Percentiles rank a stretch among this genome's conserved stretches.
phyloP scores from a whole-genome alignment of 1,140 invertebrate species.

The Drosophila ohnishii region DNA sequence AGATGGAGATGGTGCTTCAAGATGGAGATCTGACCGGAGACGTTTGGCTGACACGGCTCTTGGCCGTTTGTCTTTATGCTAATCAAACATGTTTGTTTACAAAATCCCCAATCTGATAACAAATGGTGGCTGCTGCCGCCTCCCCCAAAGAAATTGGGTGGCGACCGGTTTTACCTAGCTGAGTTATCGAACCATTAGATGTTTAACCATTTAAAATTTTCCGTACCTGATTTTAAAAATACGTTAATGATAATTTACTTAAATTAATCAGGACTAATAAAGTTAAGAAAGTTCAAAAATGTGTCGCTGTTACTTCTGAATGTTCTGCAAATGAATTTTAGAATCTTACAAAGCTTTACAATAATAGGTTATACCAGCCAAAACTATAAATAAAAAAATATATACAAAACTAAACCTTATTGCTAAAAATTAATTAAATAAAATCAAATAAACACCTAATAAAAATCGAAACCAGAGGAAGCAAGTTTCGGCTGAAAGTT shows the following conservation, averaged over 20 bases:
- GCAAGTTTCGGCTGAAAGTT: slow-evolving; percentile 2
- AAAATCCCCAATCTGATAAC: slow-evolving; percentile 46
- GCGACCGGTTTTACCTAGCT: slow-evolving; percentile 24
- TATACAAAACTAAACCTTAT: not conserved
- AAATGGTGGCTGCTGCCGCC: slow-evolving; percentile 40
- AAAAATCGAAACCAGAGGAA: slow-evolving; percentile 11
- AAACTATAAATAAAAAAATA: not conserved
- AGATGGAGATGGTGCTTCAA: slow-evolving; percentile 3
- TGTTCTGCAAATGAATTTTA: not conserved
- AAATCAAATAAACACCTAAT: not conserved
- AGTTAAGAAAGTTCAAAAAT: not conserved
- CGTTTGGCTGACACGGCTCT: slow-evolving; percentile 25
- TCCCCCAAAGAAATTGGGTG: slow-evolving; percentile 19
- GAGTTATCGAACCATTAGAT: slow-evolving; percentile 13
- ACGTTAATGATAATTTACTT: not conserved
- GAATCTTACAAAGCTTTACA: no score
- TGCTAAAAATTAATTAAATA: not conserved
- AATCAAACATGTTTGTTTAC: slow-evolving; percentile 69
- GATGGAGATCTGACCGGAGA: slow-evolving; percentile 29
- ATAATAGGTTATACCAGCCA: not conserved
- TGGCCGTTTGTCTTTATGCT: slow-evolving; percentile 51
- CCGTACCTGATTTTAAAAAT: not conserved
- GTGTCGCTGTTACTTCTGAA: not conserved
- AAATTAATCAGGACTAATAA: not conserved
- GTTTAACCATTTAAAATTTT: slow-evolving; percentile 3